A percentile compares a stretch with the other conserved stretches of the same genome.
Conservation (phyloP, 2,113 vertebrate genomes). For the Psittacula cyanocephala region DNA sequence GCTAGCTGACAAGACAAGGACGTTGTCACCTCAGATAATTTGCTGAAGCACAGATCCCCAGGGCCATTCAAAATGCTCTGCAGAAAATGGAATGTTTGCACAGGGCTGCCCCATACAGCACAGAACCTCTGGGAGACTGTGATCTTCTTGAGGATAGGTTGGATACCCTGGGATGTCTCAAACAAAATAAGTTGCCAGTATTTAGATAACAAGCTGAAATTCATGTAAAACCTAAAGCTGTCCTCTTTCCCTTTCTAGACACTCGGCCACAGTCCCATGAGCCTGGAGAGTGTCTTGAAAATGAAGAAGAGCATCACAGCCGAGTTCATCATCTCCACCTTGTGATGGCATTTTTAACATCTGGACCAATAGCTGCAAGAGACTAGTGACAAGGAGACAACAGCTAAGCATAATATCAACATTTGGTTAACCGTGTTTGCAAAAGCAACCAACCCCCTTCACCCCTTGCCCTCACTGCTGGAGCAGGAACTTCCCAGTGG, state of each 20-base stretch:
- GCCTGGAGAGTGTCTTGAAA: background rate
- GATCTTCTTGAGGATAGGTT: background rate
- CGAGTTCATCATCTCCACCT: background rate
- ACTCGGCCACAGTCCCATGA: fast-evolving
- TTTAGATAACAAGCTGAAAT: background rate
- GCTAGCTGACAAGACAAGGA: background rate
- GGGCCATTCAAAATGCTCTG: background rate
- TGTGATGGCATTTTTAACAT: background rate
- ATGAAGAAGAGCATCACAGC: background rate
- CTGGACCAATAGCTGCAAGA: conserved; percentile 8
- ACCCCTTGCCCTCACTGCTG: conserved; percentile 43
- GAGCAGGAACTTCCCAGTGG: conserved; percentile 12
- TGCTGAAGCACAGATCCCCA: background rate
- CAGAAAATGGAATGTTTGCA: background rate
- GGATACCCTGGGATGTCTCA: background rate
- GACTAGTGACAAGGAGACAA: conserved; percentile 55
- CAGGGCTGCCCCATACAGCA: background rate
- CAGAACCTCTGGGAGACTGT: background rate
- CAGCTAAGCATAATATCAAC: conserved; percentile 63
- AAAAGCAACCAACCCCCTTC: conserved; percentile 34
- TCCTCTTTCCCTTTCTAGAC: background rate
- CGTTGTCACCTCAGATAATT: background rate
- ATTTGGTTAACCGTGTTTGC: conserved; percentile 52
- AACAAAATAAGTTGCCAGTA: background rate
- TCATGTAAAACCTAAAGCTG: background rate